Conservation (phyloP, 2,888 invertebrate species). For the Apocheima hispidaria region DNA sequence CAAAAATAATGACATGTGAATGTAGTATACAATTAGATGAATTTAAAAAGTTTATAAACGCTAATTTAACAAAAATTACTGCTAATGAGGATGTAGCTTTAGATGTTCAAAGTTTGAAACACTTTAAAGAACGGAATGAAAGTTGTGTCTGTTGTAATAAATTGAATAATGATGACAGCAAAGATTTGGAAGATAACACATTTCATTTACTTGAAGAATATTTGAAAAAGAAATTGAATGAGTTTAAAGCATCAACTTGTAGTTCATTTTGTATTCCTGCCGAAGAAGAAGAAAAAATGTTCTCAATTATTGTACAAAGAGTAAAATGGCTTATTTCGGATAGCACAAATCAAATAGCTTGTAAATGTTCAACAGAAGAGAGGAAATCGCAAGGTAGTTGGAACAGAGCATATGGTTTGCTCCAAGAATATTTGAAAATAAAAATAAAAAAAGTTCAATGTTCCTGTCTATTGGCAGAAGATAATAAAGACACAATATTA, state of each 20-base stretch:
- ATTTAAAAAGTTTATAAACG: conserved; percentile 45
- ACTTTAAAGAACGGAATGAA: conserved; percentile 37
- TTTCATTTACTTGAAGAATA: conserved; percentile 73
- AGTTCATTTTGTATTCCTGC: conserved; percentile 58
- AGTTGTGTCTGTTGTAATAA: conserved; percentile 66
- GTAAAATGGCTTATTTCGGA: conserved; percentile 71
- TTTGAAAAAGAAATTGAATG: conserved; percentile 65
- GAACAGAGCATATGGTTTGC: conserved; percentile 71
- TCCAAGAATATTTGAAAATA: conserved; percentile 77
- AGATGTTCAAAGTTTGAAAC: conserved; percentile 50
- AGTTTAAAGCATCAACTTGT: conserved; percentile 59
- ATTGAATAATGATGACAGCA: conserved; percentile 52
- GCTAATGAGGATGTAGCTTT: conserved; percentile 47
- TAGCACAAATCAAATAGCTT: conserved; percentile 59
- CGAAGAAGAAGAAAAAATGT: conserved; percentile 66
- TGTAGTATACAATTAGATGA: conserved; percentile 49
- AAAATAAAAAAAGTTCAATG: conserved; percentile 75
- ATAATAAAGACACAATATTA: conserved; percentile 54
- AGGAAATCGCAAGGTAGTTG: conserved; percentile 62
- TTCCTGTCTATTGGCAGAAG: conserved; percentile 54
- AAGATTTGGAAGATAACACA: conserved; percentile 73
- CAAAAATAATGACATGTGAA: conserved; percentile 38
- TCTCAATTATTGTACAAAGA: conserved; percentile 61
- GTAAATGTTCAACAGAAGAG: conserved; percentile 56
- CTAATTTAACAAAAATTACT: conserved; percentile 40